Conservation (phyloP, 2,113 vertebrate genomes). For the Psammodynastes pulverulentus region DNA sequence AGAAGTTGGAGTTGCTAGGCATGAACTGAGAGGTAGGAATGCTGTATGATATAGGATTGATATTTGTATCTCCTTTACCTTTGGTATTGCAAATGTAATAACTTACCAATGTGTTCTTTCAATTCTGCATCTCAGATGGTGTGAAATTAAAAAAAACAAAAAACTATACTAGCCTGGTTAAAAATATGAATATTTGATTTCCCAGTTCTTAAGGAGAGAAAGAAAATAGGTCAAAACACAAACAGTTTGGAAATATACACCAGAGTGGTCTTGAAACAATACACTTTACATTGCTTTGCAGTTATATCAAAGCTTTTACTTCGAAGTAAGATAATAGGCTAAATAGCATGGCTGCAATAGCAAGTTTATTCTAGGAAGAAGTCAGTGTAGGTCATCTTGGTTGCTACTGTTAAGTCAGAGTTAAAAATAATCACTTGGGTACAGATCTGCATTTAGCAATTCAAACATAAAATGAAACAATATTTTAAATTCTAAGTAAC, state of each 20-base stretch:
- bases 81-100: background rate
- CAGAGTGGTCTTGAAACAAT: background rate
- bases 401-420: background rate
- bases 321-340: background rate
- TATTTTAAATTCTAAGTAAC: background rate
- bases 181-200: background rate
- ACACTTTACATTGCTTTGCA: background rate
- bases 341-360: background rate
- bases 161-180: background rate
- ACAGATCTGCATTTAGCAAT: background rate
- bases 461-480: background rate
- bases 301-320: background rate
- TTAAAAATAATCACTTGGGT: background rate
- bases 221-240: background rate
- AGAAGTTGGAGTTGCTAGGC: background rate
- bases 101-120: background rate
- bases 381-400: background rate
- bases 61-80: accelerated
- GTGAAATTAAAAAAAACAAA: background rate
- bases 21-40: background rate
- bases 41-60: background rate
- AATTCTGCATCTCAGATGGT: background rate
- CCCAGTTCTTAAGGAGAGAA: background rate
- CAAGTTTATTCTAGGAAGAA: background rate
- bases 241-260: no score